A percentile compares a stretch with the other conserved stretches of the same genome.
Conservation (phyloP, 2,888 invertebrate species). For the Ferdinandea cuprea region DNA sequence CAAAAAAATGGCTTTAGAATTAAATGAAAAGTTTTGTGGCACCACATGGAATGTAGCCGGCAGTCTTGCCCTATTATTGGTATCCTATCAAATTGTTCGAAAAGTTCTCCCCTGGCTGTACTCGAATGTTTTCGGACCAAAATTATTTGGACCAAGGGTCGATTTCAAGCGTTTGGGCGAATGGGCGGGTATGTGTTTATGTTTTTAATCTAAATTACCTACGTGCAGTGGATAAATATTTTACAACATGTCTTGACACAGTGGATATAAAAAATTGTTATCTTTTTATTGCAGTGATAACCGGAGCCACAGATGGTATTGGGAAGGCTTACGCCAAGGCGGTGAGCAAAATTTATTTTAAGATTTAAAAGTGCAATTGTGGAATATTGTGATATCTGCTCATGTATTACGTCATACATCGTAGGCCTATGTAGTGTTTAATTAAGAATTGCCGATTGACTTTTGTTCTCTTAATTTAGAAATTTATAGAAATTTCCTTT, state of each 20-base stretch:
- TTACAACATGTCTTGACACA: neutral
- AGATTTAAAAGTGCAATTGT: neutral
- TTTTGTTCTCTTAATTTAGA: neutral
- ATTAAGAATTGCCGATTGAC: neutral
- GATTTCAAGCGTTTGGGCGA: slow-evolving; percentile 88
- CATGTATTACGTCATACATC: slow-evolving; percentile 11
- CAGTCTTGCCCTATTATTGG: slow-evolving; percentile 78
- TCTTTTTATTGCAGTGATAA: slow-evolving; percentile 87
- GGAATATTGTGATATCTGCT: neutral
- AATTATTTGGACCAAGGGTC: slow-evolving; percentile 85
- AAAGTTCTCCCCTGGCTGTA: slow-evolving; percentile 82
- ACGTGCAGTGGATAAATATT: neutral
- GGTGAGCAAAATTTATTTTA: slow-evolving; percentile 80
- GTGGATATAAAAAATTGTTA: slow-evolving; percentile 50
- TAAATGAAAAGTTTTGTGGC: slow-evolving; percentile 38
- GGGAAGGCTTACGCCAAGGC: slow-evolving; percentile 93
- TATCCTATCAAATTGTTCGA: slow-evolving; percentile 81
- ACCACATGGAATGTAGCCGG: slow-evolving; percentile 69
- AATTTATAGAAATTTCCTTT: neutral
- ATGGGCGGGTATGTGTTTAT: slow-evolving; percentile 90
- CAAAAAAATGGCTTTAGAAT: slow-evolving; percentile 23
- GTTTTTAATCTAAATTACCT: neutral
- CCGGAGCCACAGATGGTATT: slow-evolving; percentile 95
- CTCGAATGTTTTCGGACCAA: slow-evolving; percentile 84
- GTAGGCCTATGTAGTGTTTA: too few relatives aligned